These are phyloP conservation scores for Corydoras maculifer DNA, from an alignment of 2,113 vertebrate genomes.

Conservation along the genomic window DNA sequence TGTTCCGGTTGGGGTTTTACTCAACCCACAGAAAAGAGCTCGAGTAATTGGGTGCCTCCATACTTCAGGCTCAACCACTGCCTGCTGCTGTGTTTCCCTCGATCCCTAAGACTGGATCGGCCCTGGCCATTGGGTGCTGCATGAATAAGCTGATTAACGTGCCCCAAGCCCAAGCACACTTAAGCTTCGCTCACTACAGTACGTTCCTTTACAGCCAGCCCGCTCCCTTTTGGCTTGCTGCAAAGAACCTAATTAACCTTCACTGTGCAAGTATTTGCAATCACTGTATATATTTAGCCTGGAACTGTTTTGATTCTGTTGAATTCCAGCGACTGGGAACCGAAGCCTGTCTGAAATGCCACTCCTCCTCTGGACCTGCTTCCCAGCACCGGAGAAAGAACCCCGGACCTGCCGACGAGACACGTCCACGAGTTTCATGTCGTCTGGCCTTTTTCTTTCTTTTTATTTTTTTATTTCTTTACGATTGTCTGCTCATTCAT, in stretches of 20 bases:
- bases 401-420: no score
- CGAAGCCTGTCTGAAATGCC: neutral
- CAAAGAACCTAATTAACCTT: slow-evolving; percentile 9
- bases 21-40: slow-evolving; percentile 13
- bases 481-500: neutral
- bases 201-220: neutral
- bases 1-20: slow-evolving; percentile 14
- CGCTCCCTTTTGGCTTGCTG: neutral
- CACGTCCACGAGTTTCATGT: no score
- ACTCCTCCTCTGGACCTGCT: no score
- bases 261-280: neutral
- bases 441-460: no score
- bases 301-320: neutral
- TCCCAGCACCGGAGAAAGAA: no score
- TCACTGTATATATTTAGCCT: neutral
- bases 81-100: slow-evolving; percentile 25
- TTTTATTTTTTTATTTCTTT: no score
- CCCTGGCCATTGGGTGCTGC: slow-evolving; percentile 16
- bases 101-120: slow-evolving; percentile 22
- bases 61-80: slow-evolving; percentile 34
- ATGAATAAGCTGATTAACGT: slow-evolving; percentile 25
- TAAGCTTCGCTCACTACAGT: slow-evolving; percentile 1
- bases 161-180: slow-evolving; percentile 24
- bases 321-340: neutral
- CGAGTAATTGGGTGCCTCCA: slow-evolving; percentile 15